phyloP scores from a whole-genome alignment of 2,888 invertebrate genomes.

The Pecten maximus region DNA sequence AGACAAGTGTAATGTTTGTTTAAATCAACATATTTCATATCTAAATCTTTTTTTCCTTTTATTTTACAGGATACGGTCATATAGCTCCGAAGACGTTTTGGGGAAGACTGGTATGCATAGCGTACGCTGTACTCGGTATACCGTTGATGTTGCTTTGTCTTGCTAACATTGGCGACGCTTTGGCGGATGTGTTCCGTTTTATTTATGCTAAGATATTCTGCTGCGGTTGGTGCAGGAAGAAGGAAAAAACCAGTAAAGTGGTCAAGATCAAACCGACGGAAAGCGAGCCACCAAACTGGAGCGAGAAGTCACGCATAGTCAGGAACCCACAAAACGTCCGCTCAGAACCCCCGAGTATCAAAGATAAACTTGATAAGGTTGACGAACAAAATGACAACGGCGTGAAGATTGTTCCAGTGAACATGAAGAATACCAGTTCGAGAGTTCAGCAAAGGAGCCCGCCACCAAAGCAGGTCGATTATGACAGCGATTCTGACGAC shows the following conservation, averaged over 20 bases:
- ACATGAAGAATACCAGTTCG: conserved; percentile 61
- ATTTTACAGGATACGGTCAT: conserved; percentile 81
- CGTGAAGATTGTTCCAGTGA: conserved; percentile 71
- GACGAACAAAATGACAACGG: conserved; percentile 53
- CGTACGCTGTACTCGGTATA: conserved; percentile 83
- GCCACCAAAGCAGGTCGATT: conserved; percentile 65
- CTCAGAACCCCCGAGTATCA: conserved; percentile 59
- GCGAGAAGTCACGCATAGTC: conserved; percentile 65
- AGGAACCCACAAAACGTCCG: conserved; percentile 67
- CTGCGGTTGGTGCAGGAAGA: conserved; percentile 78
- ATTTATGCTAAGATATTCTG: conserved; percentile 82
- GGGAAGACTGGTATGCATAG: conserved; percentile 82
- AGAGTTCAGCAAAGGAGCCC: conserved; percentile 62
- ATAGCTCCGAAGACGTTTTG: conserved; percentile 82
- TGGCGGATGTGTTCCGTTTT: conserved; percentile 84
- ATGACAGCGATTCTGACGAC: conserved; percentile 70
- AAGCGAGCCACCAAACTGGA: conserved; percentile 64
- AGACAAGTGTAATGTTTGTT: no score
- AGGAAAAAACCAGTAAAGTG: conserved; percentile 63
- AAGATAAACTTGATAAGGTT: neutral
- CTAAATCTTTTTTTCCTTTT: neutral
- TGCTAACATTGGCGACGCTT: conserved; percentile 84
- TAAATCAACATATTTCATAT: neutral
- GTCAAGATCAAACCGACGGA: conserved; percentile 67
- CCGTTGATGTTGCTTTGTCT: conserved; percentile 84